phyloP scores from a whole-genome alignment of 2,113 vertebrate species.

The Lampris incognitus region DNA sequence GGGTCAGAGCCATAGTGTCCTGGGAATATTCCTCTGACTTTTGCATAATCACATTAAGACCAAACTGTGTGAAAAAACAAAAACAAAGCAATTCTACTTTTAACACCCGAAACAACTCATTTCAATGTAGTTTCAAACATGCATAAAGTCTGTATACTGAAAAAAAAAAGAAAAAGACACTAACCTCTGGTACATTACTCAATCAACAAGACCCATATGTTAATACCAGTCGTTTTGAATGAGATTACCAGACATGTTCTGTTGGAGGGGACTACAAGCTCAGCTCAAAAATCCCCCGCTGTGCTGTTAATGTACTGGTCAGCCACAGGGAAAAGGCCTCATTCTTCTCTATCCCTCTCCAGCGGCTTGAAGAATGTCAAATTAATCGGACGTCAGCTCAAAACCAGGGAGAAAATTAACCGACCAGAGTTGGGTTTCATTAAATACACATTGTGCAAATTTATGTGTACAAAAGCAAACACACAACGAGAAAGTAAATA shows the following conservation, averaged over 20 bases:
- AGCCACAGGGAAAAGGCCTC: conserved; percentile 67
- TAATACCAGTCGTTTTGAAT: conserved; percentile 58
- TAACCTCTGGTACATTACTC: conserved; percentile 53
- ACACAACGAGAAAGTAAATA: not conserved
- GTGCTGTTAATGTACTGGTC: conserved; percentile 74
- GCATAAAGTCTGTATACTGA: conserved; percentile 24
- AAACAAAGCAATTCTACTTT: too few species aligned
- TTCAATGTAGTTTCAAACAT: conserved; percentile 39
- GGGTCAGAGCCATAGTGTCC: too few species aligned
- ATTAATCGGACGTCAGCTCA: conserved; percentile 57
- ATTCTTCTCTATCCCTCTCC: conserved; percentile 51
- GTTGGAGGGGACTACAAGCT: conserved; percentile 38
- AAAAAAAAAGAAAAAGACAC: conserved; percentile 27
- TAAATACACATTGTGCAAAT: not conserved
- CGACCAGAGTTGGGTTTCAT: conserved; percentile 5
- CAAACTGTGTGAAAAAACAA: too few species aligned
- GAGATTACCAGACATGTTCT: conserved; percentile 60
- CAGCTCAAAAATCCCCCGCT: conserved; percentile 47
- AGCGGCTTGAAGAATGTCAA: conserved; percentile 61
- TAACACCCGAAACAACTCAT: not conserved
- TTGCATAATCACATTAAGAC: too few species aligned
- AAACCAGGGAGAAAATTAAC: conserved; percentile 40
- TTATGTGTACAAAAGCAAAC: not conserved
- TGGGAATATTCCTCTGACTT: too few species aligned
- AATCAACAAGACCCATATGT: conserved; percentile 58